Evolutionary conservation across 1,140 invertebrate genomes (phyloP).

Genomic region (Drosophila grimshawi): DNA sequence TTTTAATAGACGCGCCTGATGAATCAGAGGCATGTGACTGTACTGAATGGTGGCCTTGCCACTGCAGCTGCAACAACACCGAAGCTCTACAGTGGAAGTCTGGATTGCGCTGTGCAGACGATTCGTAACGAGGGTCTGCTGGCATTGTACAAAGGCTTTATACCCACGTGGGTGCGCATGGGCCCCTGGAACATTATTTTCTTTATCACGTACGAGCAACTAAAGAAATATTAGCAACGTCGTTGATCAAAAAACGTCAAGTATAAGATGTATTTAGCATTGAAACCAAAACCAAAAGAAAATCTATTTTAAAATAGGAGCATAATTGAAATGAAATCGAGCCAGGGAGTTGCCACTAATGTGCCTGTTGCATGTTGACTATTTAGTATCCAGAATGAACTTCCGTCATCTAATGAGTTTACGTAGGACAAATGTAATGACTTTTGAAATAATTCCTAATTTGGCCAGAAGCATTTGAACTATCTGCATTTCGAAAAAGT

Average conservation of each 20-base stretch:
- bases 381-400: conserved; percentile 46
- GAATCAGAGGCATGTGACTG: conserved; percentile 91
- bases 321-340: conserved; percentile 39
- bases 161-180: conserved; percentile 97
- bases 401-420: conserved; percentile 29
- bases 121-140: conserved; percentile 89
- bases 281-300: conserved; percentile 64
- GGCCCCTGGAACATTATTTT: conserved; percentile 99
- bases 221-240: conserved; percentile 88
- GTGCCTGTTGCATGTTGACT: conserved; percentile 54
- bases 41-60: conserved; percentile 84
- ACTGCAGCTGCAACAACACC: conserved; percentile 77
- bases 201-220: conserved; percentile 97
- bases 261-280: conserved; percentile 68
- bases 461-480: conserved; percentile 48
- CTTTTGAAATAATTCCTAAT: conserved; percentile 5
- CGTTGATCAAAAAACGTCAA: conserved; percentile 30
- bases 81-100: conserved; percentile 92
- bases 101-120: conserved; percentile 93
- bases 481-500: conserved; percentile 48
- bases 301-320: conserved; percentile 45
- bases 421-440: conserved; percentile 23
- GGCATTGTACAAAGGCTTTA: conserved; percentile 97
- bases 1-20: conserved; percentile 93
- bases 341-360: conserved; percentile 43